Evolutionary conservation across 2,113 vertebrate species (phyloP).

Genomic region (Cebus imitator): DNA sequence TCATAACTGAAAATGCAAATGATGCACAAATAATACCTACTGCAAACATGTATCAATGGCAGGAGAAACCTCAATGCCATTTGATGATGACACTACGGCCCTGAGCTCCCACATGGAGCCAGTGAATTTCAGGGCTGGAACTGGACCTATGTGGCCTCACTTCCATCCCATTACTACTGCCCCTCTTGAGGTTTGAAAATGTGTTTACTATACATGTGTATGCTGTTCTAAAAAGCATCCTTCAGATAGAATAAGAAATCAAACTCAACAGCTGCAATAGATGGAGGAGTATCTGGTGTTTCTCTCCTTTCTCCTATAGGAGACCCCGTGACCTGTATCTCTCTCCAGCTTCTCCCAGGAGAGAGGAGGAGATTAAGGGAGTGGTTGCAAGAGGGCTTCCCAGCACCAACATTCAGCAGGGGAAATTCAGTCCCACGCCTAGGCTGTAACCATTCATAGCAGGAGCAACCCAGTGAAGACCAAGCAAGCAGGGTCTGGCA

Average conservation of each 20-base stretch:
- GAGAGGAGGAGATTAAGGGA: background rate
- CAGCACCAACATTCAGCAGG: background rate
- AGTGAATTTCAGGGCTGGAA: background rate
- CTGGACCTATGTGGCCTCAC: background rate
- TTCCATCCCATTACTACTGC: background rate
- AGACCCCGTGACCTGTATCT: background rate
- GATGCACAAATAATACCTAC: background rate
- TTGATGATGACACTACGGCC: background rate
- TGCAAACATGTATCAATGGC: background rate
- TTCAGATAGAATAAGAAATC: background rate
- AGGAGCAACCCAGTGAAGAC: background rate
- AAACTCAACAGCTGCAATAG: background rate
- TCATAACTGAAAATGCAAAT: background rate
- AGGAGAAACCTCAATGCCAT: background rate
- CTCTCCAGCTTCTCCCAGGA: background rate
- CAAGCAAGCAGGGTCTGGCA: background rate
- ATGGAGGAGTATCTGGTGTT: too few relatives aligned
- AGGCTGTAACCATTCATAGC: background rate
- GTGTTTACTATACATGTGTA: background rate
- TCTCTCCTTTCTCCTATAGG: background rate
- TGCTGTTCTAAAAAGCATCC: background rate
- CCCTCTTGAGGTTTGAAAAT: background rate
- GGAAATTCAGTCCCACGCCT: background rate
- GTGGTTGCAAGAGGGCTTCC: background rate
- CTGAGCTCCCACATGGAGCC: background rate